Percentiles rank a stretch among this genome's conserved stretches.
phyloP scores from a whole-genome alignment of 2,797 vertebrate species.

The Macropus fuliginosus region DNA sequence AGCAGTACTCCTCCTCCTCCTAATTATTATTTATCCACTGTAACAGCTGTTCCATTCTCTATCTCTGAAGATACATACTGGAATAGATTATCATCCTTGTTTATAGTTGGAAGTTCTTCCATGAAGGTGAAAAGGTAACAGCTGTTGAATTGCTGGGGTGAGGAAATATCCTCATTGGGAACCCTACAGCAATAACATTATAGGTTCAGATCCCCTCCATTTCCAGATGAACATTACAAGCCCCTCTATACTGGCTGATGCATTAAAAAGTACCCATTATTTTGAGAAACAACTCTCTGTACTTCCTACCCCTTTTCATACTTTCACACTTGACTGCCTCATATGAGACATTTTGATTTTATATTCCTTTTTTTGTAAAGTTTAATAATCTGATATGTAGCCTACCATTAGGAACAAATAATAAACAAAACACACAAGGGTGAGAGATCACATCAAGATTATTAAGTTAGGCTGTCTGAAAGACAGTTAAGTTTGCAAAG shows the following conservation, averaged over 20 bases:
- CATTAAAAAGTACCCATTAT: constrained; percentile 27
- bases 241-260: constrained; percentile 23
- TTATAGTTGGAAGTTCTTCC: background rate
- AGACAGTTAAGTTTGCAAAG: constrained; percentile 18
- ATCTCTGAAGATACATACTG: background rate
- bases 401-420: background rate
- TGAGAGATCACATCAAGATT: background rate
- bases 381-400: constrained; percentile 28
- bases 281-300: background rate
- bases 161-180: background rate
- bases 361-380: constrained; percentile 4
- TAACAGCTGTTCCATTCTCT: background rate
- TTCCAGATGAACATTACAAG: background rate
- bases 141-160: background rate
- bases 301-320: background rate
- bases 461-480: constrained; percentile 43
- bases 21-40: background rate
- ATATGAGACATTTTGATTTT: background rate
- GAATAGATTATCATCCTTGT: background rate
- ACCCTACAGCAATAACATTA: background rate
- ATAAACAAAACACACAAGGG: background rate
- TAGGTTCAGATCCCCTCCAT: background rate
- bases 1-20: background rate
- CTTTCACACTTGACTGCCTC: background rate
- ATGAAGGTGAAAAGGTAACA: background rate